phyloP scores from a whole-genome alignment of 2,797 vertebrate genomes.

The Mus minutoides region DNA sequence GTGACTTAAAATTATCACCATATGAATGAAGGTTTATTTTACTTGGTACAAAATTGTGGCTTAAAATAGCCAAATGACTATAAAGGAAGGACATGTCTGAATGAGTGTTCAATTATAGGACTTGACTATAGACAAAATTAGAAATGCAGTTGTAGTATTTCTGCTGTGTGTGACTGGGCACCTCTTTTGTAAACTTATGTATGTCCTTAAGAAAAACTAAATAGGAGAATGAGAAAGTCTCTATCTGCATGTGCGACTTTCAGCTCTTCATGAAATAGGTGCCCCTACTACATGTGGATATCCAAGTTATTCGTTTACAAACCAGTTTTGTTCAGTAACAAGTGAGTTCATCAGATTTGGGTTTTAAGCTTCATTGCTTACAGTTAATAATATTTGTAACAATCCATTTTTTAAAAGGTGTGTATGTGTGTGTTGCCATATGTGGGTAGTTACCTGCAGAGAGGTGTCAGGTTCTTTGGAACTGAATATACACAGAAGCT shows the following conservation, averaged over 20 bases:
- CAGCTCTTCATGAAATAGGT: slow-evolving; percentile 80
- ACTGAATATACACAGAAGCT: neutral
- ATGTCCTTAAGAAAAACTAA: slow-evolving; percentile 42
- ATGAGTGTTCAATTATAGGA: slow-evolving; percentile 41
- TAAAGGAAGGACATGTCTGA: slow-evolving; percentile 51
- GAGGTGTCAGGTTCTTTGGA: neutral
- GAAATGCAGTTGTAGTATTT: slow-evolving; percentile 51
- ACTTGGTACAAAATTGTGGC: slow-evolving; percentile 38
- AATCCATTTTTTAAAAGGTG: neutral
- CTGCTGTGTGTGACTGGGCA: slow-evolving; percentile 21
- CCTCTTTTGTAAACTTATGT: slow-evolving; percentile 53
- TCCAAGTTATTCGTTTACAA: slow-evolving; percentile 76
- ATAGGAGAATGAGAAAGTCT: slow-evolving; percentile 8
- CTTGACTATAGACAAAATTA: slow-evolving; percentile 44
- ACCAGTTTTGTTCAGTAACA: slow-evolving; percentile 43
- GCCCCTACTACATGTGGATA: slow-evolving; percentile 68
- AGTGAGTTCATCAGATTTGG: slow-evolving; percentile 44
- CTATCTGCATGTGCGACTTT: slow-evolving; percentile 28
- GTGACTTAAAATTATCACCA: slow-evolving; percentile 44
- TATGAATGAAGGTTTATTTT: slow-evolving; percentile 41
- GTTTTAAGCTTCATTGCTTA: slow-evolving; percentile 36
- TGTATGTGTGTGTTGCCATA: neutral
- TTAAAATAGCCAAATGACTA: slow-evolving; percentile 63
- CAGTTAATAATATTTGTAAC: slow-evolving; percentile 32
- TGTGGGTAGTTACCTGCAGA: neutral